phyloP scores from a whole-genome alignment of 1,140 invertebrate species.

The Leptinotarsa lineolata region DNA sequence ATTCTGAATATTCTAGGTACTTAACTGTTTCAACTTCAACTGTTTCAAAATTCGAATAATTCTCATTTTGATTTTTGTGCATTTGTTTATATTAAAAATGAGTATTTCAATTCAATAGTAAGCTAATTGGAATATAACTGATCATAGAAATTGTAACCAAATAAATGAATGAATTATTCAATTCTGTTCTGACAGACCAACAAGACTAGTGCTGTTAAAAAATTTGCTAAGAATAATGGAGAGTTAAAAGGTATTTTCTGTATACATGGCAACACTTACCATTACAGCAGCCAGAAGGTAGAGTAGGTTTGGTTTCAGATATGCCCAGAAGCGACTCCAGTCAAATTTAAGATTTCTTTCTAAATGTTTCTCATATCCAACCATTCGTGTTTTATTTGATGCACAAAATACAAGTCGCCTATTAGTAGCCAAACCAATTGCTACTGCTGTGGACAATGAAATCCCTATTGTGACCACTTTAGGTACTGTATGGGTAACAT shows the following conservation, averaged over 20 bases:
- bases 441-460: slow-evolving; percentile 36
- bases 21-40: too few relatives aligned
- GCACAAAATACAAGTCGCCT: slow-evolving; percentile 46
- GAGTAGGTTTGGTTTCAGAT: slow-evolving; percentile 64
- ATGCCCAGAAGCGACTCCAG: slow-evolving; percentile 67
- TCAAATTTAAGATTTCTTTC: slow-evolving; percentile 61
- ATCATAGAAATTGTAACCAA: neutral
- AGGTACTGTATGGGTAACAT: slow-evolving; percentile 21
- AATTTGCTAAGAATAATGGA: neutral
- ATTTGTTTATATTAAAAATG: too few relatives aligned
- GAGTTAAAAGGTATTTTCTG: neutral
- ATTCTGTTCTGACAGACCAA: neutral
- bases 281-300: slow-evolving; percentile 62
- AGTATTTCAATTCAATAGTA: neutral
- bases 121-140: too few relatives aligned
- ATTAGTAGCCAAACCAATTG: slow-evolving; percentile 39
- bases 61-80: too few relatives aligned
- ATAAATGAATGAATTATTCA: neutral
- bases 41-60: too few relatives aligned
- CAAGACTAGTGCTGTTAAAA: neutral
- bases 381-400: slow-evolving; percentile 46
- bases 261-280: slow-evolving; percentile 53
- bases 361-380: slow-evolving; percentile 40
- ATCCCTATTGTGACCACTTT: slow-evolving; percentile 39
- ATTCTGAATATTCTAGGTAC: too few relatives aligned